These are phyloP conservation scores for Phoenicopterus ruber DNA, from an alignment of 2,113 vertebrate genomes.

Conservation along the genomic window DNA sequence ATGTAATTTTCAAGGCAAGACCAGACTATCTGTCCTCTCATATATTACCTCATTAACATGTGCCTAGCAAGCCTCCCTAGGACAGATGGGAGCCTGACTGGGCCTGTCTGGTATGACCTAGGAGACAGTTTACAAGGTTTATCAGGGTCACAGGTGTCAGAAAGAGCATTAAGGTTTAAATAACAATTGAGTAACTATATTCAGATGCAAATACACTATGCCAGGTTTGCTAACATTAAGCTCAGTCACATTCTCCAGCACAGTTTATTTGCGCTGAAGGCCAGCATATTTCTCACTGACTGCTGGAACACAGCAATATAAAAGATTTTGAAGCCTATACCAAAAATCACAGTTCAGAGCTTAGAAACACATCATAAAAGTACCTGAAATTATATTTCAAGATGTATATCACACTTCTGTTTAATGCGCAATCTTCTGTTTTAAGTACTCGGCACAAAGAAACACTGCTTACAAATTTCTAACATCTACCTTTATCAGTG, in stretches of 20 bases:
- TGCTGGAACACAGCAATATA: background rate
- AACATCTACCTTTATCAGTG: background rate
- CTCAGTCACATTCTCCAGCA: background rate
- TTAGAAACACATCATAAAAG: background rate
- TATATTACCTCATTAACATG: background rate
- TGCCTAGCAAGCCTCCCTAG: background rate
- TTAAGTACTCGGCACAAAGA: background rate
- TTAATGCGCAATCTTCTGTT: background rate
- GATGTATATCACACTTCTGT: background rate
- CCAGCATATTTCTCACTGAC: background rate
- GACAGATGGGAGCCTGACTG: background rate
- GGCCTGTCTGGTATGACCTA: background rate
- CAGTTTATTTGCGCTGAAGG: background rate
- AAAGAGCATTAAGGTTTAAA: background rate
- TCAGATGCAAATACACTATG: background rate
- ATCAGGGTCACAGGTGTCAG: background rate
- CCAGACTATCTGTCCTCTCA: background rate
- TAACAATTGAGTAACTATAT: background rate
- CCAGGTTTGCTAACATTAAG: background rate
- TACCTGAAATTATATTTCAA: background rate
- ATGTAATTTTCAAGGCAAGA: background rate
- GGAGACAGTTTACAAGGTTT: background rate
- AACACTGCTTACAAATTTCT: background rate
- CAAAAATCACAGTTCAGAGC: conserved; percentile 1
- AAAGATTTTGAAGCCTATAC: background rate